phyloP scores from a whole-genome alignment of 2,797 vertebrate genomes.

The Coregonus ussuriensis region DNA sequence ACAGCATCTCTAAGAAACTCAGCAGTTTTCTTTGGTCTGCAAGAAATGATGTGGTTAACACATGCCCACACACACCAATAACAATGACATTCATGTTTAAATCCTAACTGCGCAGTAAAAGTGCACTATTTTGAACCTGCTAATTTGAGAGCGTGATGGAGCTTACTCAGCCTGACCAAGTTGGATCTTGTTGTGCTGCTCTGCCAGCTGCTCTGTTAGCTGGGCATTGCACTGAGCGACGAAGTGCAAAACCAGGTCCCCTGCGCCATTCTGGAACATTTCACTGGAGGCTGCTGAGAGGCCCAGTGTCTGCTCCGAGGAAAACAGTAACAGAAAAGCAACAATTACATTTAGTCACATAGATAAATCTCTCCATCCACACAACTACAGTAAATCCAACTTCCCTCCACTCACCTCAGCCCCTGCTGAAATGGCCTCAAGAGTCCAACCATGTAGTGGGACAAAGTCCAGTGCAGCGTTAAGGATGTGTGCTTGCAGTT shows the following conservation, averaged over 20 bases:
- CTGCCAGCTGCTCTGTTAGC: slow-evolving; percentile 77
- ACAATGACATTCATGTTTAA: background rate
- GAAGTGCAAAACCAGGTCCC: slow-evolving; percentile 91
- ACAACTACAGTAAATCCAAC: no score
- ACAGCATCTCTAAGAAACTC: slow-evolving; percentile 89
- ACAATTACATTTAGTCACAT: no score
- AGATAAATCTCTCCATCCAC: no score
- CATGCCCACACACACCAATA: background rate
- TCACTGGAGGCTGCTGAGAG: slow-evolving; percentile 88
- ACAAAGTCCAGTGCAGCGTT: slow-evolving; percentile 87
- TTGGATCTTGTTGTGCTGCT: slow-evolving; percentile 88
- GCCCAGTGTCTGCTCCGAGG: slow-evolving; percentile 28
- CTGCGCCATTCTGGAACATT: slow-evolving; percentile 87
- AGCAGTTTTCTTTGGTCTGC: slow-evolving; percentile 84
- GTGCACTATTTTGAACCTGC: background rate
- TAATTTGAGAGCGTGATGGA: no score
- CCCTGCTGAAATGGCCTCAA: slow-evolving; percentile 90
- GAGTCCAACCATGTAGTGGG: slow-evolving; percentile 87
- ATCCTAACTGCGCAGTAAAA: background rate
- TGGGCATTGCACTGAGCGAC: slow-evolving; percentile 84
- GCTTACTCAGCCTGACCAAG: slow-evolving; percentile 89
- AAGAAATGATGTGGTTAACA: slow-evolving; percentile 25
- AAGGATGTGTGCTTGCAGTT: slow-evolving; percentile 88
- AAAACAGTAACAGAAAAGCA: background rate
- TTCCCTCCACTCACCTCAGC: slow-evolving; percentile 75